phyloP scores from a whole-genome alignment of 2,888 invertebrate genomes.

The Yponomeuta sedellus region DNA sequence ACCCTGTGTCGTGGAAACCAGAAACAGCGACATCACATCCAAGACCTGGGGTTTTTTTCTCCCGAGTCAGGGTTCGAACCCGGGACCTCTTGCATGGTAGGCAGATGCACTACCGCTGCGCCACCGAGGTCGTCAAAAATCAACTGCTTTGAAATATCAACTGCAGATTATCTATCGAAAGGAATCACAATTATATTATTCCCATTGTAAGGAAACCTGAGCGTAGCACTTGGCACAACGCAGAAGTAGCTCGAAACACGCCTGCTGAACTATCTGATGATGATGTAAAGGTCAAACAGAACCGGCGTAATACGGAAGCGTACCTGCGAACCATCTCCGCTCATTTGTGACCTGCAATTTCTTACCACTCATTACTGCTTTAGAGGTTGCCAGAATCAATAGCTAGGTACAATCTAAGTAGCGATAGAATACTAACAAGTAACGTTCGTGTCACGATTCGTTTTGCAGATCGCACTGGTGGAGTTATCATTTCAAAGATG shows the following conservation, averaged over 20 bases:
- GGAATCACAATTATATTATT: too few species aligned
- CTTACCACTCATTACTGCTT: background rate
- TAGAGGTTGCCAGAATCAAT: background rate
- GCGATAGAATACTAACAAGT: constrained; percentile 6
- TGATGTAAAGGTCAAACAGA: constrained; percentile 14
- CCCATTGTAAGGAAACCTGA: too few species aligned
- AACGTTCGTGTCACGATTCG: background rate
- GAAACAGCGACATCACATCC: too few species aligned
- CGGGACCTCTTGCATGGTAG: too few species aligned
- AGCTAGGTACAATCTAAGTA: background rate
- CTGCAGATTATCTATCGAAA: too few species aligned
- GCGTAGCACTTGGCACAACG: background rate
- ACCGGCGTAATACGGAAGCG: background rate
- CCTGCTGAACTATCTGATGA: constrained; percentile 14
- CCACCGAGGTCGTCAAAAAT: too few species aligned
- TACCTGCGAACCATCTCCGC: background rate
- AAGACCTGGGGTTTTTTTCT: too few species aligned
- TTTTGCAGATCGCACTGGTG: background rate
- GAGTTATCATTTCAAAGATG: background rate
- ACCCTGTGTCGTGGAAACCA: too few species aligned
- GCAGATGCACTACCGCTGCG: too few species aligned
- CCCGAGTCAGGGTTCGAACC: too few species aligned
- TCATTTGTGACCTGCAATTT: background rate
- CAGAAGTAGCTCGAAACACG: background rate
- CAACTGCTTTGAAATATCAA: too few species aligned